A percentile compares a stretch with the other conserved stretches of the same genome.
Evolutionary conservation across 2,888 invertebrate species (phyloP).

Genomic region (Nezara viridula): DNA sequence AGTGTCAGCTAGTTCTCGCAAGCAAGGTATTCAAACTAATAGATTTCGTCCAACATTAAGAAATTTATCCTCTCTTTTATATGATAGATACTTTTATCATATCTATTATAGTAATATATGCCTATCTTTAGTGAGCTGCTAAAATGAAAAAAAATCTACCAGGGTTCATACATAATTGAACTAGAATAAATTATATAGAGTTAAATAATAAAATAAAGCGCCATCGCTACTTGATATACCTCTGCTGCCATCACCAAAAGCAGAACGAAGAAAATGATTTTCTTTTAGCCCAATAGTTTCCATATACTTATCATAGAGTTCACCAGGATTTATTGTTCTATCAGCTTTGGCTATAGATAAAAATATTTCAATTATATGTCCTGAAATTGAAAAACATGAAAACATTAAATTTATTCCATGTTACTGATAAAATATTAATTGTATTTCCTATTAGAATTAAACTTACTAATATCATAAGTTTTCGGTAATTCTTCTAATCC

Average conservation of each 20-base stretch:
- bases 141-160: too few species aligned
- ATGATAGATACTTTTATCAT: too few species aligned
- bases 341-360: constrained; percentile 59
- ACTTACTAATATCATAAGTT: constrained; percentile 65
- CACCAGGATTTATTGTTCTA: constrained; percentile 57
- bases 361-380: constrained; percentile 62
- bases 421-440: not conserved
- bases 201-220: not conserved
- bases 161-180: too few species aligned
- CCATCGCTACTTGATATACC: constrained; percentile 61
- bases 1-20: too few species aligned
- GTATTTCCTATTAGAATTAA: not conserved
- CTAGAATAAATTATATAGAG: not conserved
- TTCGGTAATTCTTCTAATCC: constrained; percentile 67
- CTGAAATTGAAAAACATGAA: constrained; percentile 50
- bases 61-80: too few species aligned
- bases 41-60: too few species aligned
- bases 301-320: constrained; percentile 61
- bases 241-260: constrained; percentile 65
- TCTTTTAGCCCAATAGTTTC: constrained; percentile 61
- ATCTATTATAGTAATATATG: too few species aligned
- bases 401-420: not conserved
- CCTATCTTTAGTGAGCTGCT: too few species aligned
- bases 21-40: too few species aligned
- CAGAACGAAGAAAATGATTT: constrained; percentile 60